These are phyloP conservation scores for Timema podura DNA, from an alignment of 2,888 invertebrate genomes.

Conservation along the genomic window DNA sequence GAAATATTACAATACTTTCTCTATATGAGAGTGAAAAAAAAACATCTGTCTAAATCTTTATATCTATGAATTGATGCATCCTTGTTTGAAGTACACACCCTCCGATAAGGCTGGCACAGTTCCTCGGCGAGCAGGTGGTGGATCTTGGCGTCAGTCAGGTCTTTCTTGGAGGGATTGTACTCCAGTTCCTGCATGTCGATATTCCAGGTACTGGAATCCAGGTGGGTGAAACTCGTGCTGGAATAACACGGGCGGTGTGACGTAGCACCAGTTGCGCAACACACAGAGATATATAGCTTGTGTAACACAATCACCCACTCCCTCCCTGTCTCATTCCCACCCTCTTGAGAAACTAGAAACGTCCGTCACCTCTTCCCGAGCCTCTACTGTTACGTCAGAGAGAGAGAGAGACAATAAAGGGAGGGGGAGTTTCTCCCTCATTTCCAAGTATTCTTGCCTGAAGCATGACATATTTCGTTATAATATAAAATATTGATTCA, in stretches of 20 bases:
- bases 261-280: background rate
- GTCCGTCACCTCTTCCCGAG: too few relatives aligned
- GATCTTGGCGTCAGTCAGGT: slow-evolving; percentile 88
- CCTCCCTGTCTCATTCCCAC: background rate
- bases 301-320: background rate
- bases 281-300: background rate
- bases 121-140: slow-evolving; percentile 90
- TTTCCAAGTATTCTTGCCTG: too few relatives aligned
- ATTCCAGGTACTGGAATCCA: slow-evolving; percentile 83
- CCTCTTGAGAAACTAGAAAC: background rate
- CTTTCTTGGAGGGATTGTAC: slow-evolving; percentile 88
- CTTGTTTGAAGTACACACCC: slow-evolving; percentile 54
- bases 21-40: too few relatives aligned
- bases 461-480: too few relatives aligned
- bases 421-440: too few relatives aligned
- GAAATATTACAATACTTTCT: too few relatives aligned
- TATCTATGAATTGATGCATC: too few relatives aligned
- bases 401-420: too few relatives aligned
- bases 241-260: slow-evolving; percentile 35
- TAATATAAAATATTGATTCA: too few relatives aligned
- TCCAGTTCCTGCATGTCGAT: slow-evolving; percentile 91
- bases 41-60: too few relatives aligned
- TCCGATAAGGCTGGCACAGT: slow-evolving; percentile 78
- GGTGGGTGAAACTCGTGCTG: slow-evolving; percentile 79
- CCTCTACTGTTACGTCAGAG: too few relatives aligned